Percentiles rank a stretch among this genome's conserved stretches.
phyloP scores from a whole-genome alignment of 2,797 vertebrate species.

The Tapera naevia region DNA sequence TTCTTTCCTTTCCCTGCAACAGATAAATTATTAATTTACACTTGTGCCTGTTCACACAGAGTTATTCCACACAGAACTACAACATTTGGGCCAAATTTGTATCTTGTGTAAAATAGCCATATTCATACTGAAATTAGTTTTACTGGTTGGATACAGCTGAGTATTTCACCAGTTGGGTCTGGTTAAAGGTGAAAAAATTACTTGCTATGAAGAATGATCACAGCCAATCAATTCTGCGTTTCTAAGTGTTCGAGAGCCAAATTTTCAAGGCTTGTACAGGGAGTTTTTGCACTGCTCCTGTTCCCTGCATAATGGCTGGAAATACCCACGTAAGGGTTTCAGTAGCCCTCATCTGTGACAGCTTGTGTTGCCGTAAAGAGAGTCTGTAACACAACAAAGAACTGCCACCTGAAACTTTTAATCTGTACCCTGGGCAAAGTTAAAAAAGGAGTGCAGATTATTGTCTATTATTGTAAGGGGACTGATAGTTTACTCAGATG shows the following conservation, averaged over 20 bases:
- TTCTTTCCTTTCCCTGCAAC: not conserved
- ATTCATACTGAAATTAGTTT: not conserved
- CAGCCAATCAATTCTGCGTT: not conserved
- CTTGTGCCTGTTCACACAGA: not conserved
- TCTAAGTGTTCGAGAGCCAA: not conserved
- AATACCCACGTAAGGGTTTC: not conserved
- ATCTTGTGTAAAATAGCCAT: not conserved
- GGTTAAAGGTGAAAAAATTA: not conserved
- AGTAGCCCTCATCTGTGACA: not conserved
- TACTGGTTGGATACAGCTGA: not conserved
- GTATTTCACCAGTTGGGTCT: not conserved
- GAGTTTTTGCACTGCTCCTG: not conserved
- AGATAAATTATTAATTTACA: not conserved
- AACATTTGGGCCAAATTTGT: not conserved
- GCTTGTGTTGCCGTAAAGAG: not conserved
- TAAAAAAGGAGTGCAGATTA: slow-evolving; percentile 19
- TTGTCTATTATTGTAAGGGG: slow-evolving; percentile 35
- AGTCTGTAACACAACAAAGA: slow-evolving; percentile 17
- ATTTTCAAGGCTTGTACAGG: not conserved
- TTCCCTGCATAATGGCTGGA: not conserved
- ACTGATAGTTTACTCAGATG: slow-evolving; percentile 34
- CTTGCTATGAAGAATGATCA: not conserved
- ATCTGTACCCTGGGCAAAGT: not conserved
- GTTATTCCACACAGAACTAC: not conserved
- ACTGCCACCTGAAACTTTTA: slow-evolving; percentile 1